Percentiles rank a stretch among this genome's conserved stretches.
Evolutionary conservation across 2,113 vertebrate genomes (phyloP).

Genomic region (Petaurus breviceps): DNA sequence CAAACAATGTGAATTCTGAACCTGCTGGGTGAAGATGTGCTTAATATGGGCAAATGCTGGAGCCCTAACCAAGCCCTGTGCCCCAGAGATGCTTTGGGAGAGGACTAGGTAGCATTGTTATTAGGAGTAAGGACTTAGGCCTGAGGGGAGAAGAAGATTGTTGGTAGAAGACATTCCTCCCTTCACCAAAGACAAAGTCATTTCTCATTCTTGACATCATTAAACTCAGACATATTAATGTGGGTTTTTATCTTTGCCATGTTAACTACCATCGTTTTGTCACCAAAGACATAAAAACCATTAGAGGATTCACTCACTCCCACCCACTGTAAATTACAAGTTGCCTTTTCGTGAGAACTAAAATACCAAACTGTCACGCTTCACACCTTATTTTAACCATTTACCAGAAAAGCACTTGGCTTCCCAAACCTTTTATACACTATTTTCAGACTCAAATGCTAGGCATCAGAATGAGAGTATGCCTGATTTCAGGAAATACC

Average conservation of each 20-base stretch:
- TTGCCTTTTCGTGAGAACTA: slow-evolving; percentile 11
- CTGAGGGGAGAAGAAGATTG: not conserved
- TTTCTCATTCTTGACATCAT: slow-evolving; percentile 31
- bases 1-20: not conserved
- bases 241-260: slow-evolving; percentile 32
- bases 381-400: slow-evolving; percentile 16
- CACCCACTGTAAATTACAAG: not conserved
- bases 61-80: not conserved
- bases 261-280: not conserved
- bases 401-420: slow-evolving; percentile 27
- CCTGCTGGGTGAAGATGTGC: not conserved
- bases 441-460: not conserved
- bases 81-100: slow-evolving; percentile 1
- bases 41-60: not conserved
- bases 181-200: slow-evolving; percentile 32
- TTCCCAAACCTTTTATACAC: not conserved
- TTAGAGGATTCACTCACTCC: not conserved
- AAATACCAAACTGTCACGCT: slow-evolving; percentile 23
- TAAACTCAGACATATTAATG: slow-evolving; percentile 17
- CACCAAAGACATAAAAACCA: slow-evolving; percentile 9
- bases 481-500: not conserved
- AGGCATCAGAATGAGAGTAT: not conserved
- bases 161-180: slow-evolving; percentile 3
- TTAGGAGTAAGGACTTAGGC: not conserved
- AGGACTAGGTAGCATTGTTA: not conserved